phyloP scores from a whole-genome alignment of 2,888 invertebrate genomes.

The Paralinhomoeus sp. region DNA sequence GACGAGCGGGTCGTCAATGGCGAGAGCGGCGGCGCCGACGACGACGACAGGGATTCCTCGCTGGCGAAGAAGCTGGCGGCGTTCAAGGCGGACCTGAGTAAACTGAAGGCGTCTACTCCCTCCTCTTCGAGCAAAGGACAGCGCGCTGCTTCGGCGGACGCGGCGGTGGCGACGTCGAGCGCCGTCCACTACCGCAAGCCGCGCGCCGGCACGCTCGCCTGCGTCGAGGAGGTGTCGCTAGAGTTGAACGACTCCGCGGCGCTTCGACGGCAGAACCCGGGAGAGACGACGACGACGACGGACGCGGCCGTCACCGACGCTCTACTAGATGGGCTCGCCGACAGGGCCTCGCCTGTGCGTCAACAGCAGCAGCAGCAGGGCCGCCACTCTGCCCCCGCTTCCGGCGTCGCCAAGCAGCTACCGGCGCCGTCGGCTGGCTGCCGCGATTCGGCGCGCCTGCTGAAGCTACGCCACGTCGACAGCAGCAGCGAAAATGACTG shows the following conservation, averaged over 20 bases:
- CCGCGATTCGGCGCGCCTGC: background rate
- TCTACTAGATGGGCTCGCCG: background rate
- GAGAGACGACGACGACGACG: too few relatives aligned
- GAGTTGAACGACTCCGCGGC: background rate
- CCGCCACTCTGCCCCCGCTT: too few relatives aligned
- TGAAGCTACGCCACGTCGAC: too few relatives aligned
- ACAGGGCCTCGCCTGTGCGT: too few relatives aligned
- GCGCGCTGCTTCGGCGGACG: background rate
- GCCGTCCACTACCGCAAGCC: background rate
- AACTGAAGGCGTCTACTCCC: background rate
- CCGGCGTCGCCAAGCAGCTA: too few relatives aligned
- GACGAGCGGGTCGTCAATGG: too few relatives aligned
- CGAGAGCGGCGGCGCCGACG: too few relatives aligned
- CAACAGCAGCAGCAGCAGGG: too few relatives aligned
- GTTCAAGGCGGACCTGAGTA: conserved; percentile 7
- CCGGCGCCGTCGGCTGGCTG: background rate
- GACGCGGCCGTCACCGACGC: background rate
- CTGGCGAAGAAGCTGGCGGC: conserved; percentile 2
- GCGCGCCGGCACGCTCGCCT: background rate
- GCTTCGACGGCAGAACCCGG: too few relatives aligned
- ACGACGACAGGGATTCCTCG: too few relatives aligned
- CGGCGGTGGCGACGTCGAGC: background rate
- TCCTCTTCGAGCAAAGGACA: too few relatives aligned
- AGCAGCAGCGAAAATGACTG: too few relatives aligned
- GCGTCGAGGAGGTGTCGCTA: background rate